A percentile compares a stretch with the other conserved stretches of the same genome.
Conservation (phyloP, 1,140 invertebrate species). For the fruit fly (Drosophila melanogaster) region Release_6_plus_ISO1_MT NT_033777.3:23446001-23446500, state of each 20-base stretch:
- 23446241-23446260: conserved; percentile 65
- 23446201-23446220: conserved; percentile 41
- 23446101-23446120: conserved; percentile 37
- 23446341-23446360: conserved; percentile 32
- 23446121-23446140: conserved; percentile 29
- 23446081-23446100: conserved; percentile 56
- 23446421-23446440: conserved; percentile 61
- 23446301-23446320: conserved; percentile 45
- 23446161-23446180: conserved; percentile 21
- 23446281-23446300: conserved; percentile 39
- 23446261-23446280: conserved; percentile 77
- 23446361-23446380: conserved; percentile 48
- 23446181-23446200: conserved; percentile 30
- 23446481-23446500: conserved; percentile 49
- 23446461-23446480: conserved; percentile 40
- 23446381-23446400: conserved; percentile 66
- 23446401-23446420: conserved; percentile 68
- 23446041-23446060: conserved; percentile 29
- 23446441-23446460: conserved; percentile 52
- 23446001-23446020: conserved; percentile 48
- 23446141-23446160: conserved; percentile 40
- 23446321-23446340: conserved; percentile 46
- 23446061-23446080: conserved; percentile 51
- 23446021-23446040: conserved; percentile 66
- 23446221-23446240: conserved; percentile 66